Conservation (phyloP, 2,797 vertebrate genomes). For the Borostomias antarcticus region DNA sequence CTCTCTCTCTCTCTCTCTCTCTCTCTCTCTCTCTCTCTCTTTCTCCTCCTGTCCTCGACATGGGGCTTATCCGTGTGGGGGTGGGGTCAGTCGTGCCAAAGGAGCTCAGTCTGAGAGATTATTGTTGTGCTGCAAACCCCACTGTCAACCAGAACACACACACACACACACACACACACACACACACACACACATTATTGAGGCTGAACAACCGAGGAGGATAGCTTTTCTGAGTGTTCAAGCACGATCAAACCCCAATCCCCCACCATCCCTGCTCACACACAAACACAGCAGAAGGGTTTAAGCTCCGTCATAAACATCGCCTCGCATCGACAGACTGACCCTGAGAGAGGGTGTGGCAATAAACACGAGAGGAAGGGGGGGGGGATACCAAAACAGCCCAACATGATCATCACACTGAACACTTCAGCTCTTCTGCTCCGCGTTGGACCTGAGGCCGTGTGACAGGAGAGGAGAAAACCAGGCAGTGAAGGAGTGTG, state of each 20-base stretch:
- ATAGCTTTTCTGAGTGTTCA: conserved; percentile 49
- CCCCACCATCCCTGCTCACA: conserved; percentile 32
- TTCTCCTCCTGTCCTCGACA: conserved; percentile 37
- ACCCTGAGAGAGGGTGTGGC: conserved; percentile 29
- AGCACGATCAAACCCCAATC: conserved; percentile 57
- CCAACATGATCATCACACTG: neutral
- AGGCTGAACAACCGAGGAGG: conserved; percentile 56
- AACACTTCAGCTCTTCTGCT: neutral
- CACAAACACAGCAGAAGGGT: conserved; percentile 32
- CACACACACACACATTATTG: conserved; percentile 45
- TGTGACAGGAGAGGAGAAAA: neutral
- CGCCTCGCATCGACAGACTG: conserved; percentile 26
- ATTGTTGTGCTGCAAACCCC: conserved; percentile 54
- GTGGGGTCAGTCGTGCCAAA: conserved; percentile 52
- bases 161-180: conserved; percentile 12
- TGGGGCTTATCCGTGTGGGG: conserved; percentile 59
- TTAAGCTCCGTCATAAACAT: conserved; percentile 52
- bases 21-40: neutral
- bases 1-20: neutral
- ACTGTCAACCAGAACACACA: conserved; percentile 1
- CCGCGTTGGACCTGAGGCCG: neutral
- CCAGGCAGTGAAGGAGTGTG: neutral
- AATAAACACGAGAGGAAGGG: neutral
- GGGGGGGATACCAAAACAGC: neutral
- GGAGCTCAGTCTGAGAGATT: conserved; percentile 73